These are phyloP conservation scores for Catocala nupta DNA, from an alignment of 2,888 invertebrate species.

Conservation along the genomic window DNA sequence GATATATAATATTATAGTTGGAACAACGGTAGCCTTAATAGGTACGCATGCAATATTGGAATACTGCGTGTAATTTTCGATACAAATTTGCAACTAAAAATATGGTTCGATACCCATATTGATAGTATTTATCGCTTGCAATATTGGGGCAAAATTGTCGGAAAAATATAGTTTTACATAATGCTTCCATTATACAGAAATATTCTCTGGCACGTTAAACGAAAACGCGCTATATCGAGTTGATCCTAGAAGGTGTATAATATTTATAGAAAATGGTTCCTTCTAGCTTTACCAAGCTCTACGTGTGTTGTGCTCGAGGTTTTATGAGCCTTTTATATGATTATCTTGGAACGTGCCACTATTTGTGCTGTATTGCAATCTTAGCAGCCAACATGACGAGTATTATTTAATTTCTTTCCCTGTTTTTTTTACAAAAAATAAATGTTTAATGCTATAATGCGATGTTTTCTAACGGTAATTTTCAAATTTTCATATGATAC, in stretches of 20 bases:
- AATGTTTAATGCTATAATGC: too few relatives aligned
- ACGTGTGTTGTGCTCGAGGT: constrained; percentile 5
- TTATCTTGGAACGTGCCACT: constrained; percentile 34
- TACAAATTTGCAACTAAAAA: constrained; percentile 20
- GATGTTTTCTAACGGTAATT: too few relatives aligned
- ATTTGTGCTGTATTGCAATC: constrained; percentile 31
- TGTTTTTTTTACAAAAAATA: too few relatives aligned
- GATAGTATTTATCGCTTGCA: constrained; percentile 21
- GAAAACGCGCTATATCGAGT: neutral
- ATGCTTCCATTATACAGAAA: neutral
- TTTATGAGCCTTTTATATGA: constrained; percentile 20
- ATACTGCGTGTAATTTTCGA: constrained; percentile 22
- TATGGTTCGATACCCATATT: constrained; percentile 4
- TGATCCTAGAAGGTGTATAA: constrained; percentile 6
- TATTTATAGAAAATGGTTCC: constrained; percentile 8
- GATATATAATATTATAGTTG: constrained; percentile 45
- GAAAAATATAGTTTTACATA: constrained; percentile 10
- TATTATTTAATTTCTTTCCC: neutral
- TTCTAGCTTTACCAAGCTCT: neutral
- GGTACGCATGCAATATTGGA: constrained; percentile 19
- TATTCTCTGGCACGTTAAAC: neutral
- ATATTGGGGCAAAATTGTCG: constrained; percentile 6
- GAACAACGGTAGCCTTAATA: constrained; percentile 26
- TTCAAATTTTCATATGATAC: neutral
- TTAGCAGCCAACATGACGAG: constrained; percentile 11